A percentile compares a stretch with the other conserved stretches of the same genome.
These are phyloP conservation scores for Stramonita haemastoma DNA, from an alignment of 2,888 invertebrate genomes.

Conservation along the genomic window DNA sequence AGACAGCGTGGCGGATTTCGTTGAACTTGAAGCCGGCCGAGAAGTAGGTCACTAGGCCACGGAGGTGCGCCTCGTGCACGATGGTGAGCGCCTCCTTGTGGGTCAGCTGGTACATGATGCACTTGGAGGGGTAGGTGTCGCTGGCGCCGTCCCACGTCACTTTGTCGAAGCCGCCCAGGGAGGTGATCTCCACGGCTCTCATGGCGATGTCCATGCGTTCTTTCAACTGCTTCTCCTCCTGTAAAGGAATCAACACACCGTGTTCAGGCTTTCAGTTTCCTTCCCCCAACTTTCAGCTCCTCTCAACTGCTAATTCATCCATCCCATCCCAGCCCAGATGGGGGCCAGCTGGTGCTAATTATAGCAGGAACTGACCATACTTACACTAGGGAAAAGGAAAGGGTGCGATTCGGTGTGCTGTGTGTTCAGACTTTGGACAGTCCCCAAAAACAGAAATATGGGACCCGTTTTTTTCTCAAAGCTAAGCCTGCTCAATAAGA, in stretches of 20 bases:
- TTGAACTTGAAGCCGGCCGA: conserved; percentile 64
- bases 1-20: conserved; percentile 62
- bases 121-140: conserved; percentile 62
- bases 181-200: conserved; percentile 57
- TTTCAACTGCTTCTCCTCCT: conserved; percentile 43
- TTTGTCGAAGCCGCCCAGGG: conserved; percentile 60
- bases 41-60: conserved; percentile 60
- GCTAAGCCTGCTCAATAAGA: background rate
- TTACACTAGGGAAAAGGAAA: no score
- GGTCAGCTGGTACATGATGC: conserved; percentile 63
- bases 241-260: background rate
- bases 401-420: no score
- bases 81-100: conserved; percentile 59
- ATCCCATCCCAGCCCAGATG: no score
- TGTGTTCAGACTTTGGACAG: no score
- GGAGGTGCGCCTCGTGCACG: conserved; percentile 58
- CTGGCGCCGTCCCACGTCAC: conserved; percentile 63
- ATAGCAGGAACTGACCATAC: no score
- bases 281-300: background rate
- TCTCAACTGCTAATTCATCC: no score
- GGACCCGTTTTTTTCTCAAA: background rate
- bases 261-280: background rate
- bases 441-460: background rate
- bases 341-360: no score
- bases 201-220: conserved; percentile 57